Base-by-base conservation (phyloP, 1,140 invertebrate species). In the Drosophila bocki region DNA sequence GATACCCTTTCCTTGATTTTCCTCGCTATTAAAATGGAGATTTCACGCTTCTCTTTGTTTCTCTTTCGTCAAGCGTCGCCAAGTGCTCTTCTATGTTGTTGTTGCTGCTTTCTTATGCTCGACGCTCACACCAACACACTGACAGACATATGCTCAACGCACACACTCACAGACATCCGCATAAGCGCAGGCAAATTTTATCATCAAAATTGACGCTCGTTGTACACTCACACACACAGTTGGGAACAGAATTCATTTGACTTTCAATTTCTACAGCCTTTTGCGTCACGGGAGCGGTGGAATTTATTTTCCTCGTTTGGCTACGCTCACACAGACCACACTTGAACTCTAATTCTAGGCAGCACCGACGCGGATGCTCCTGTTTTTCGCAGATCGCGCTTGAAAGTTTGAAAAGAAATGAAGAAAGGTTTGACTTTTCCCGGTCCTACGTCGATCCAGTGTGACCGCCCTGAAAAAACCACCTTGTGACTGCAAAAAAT, bases 361-460 rank as follows among this genome's bases (percentile, higher is more conserved):
- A 59, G 54, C 63, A 37, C 64, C 71, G 79, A 62, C 72, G 58
- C 71, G 62, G 56, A 58, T 47, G 59, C 39, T 19, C 3, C 69
- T 60, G 33, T 58, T 75, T 42, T 41, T 17, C 7, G 12, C 35
- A 22, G 32, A 32, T 62, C 37, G 51, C 61, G 63, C 13, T 42
- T 56, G 50, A 48, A 70, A 9, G 35, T 56, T 56, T 39, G 19
- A 56, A 26, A 15, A 15, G 33, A 26, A 54, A n/a, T 22, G 19
- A 54, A 41, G 22, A 41, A 65, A 77, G 22, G 35, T 84, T 85
- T 78, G 64, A 85, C 65, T 85, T 78, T 85, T 85, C 82, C 82
- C 82, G 82, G 82, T 83, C 26, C 26, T 29, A 29, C 26, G 26
- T 6, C 6, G 26, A 29, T 29, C 26, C 6, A 29, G 26, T 29